These are phyloP conservation scores for Rhynchonycteris naso DNA, from an alignment of 2,797 vertebrate species.

Conservation along the genomic window DNA sequence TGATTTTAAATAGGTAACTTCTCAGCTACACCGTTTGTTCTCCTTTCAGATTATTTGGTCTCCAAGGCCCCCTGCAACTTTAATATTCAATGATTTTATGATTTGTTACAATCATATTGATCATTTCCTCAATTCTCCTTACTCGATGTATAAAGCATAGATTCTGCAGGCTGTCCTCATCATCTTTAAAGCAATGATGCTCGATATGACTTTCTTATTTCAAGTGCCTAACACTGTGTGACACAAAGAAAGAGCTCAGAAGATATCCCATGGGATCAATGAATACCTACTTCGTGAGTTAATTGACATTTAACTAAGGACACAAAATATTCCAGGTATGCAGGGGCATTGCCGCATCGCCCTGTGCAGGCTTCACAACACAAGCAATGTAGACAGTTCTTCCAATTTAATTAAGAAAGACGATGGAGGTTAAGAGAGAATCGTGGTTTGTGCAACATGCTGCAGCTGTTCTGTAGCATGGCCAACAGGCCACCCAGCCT, in stretches of 20 bases:
- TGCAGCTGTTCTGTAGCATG: neutral
- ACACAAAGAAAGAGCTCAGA: neutral
- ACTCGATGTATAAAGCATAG: neutral
- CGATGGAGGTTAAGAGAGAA: neutral
- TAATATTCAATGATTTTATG: constrained; percentile 14
- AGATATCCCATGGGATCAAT: neutral
- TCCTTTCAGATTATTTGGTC: constrained; percentile 1
- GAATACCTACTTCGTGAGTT: neutral
- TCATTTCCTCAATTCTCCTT: neutral
- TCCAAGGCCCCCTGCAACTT: neutral
- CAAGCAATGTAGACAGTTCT: constrained; percentile 1
- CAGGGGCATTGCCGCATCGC: neutral
- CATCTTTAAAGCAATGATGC: neutral
- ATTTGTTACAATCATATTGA: neutral
- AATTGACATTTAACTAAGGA: constrained; percentile 18
- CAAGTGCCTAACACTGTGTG: neutral
- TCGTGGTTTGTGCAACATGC: neutral
- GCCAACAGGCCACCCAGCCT: neutral
- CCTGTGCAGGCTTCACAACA: neutral
- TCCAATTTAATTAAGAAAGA: neutral
- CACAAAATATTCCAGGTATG: neutral
- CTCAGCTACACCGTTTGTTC: neutral
- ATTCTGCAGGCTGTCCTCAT: neutral
- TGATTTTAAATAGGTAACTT: constrained; percentile 21
- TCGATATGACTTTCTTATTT: neutral